Evolutionary conservation across 2,888 invertebrate genomes (phyloP), one percentile per base, ranked within the genome.

Genomic region (Cephus rjabovi): DNA sequence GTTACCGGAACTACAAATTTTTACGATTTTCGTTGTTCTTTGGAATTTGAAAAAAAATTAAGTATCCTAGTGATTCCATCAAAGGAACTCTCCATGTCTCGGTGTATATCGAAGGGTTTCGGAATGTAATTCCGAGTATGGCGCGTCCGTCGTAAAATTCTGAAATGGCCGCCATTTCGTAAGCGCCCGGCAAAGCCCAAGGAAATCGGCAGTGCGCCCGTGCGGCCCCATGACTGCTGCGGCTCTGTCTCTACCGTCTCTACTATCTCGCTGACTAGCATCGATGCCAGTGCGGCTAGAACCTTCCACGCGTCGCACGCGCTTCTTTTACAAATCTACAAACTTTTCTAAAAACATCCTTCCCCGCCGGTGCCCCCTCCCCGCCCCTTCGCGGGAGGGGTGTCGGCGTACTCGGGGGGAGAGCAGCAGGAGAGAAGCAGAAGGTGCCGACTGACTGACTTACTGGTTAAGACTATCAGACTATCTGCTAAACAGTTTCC

Each of bases 281-380:
- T 74, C 74, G 74, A 34, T 74, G 37, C 34, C 34, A 6, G 34
- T 34, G 74, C 34, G 34, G 34, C 74, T 74, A 37, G 40, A 75
- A 75, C 56, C 75, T 37, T 75, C 40, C 34, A 75, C 69, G 75
- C 37, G 31, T 37, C 74, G 35, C 74, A 30, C 37, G 34, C 70
- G 71, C 77, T 34, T 74, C 77, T 84, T 84, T 84, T 83, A 81
- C 82, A 82, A 77, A 82, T 83, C 82, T 87, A 86, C 84, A 82
- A 83, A 88, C 89, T 88, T 89, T 89, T 86, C 87, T 81, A 86
- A 90, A 89, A 90, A 90, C 89, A 89, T 89, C 12, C 78, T 35
- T 30, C 78, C 71, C 73, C 23, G 71, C 33, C 23, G 71, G 71
- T 12, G 35, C 35, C 35, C 35, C 35, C 12, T 12, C 35, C 35